Evolutionary conservation across 2,888 invertebrate species (phyloP).

Genomic region (Thymelicus lineola): DNA sequence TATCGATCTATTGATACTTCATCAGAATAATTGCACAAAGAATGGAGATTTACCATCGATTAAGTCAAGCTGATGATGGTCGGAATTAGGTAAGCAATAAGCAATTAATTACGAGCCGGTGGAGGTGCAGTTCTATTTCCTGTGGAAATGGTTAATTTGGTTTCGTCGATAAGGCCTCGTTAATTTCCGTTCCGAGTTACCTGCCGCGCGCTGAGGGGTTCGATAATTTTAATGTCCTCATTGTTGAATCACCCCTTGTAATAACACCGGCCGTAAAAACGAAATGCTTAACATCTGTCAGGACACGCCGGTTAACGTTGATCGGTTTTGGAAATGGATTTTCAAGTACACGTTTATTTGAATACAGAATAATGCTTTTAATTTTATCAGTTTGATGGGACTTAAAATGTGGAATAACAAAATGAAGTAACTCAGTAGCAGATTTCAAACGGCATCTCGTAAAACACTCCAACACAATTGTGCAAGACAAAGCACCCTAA

Average conservation of each 20-base stretch:
- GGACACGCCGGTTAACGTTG: constrained; percentile 27
- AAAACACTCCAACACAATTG: not conserved
- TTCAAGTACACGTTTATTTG: constrained; percentile 27
- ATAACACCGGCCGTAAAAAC: constrained; percentile 37
- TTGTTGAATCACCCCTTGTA: constrained; percentile 34
- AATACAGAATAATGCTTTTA: constrained; percentile 13
- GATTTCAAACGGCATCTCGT: not conserved
- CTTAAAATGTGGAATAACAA: not conserved
- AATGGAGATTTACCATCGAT: not conserved
- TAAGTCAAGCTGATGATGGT: constrained; percentile 28
- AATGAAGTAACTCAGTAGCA: not conserved
- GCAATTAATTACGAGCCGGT: constrained; percentile 47
- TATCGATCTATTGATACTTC: not conserved
- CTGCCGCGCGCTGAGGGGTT: constrained; percentile 50
- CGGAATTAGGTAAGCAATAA: constrained; percentile 38
- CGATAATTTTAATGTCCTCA: constrained; percentile 40
- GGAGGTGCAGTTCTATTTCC: constrained; percentile 42
- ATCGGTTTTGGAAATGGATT: constrained; percentile 32
- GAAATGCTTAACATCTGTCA: constrained; percentile 35
- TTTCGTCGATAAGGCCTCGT: constrained; percentile 64
- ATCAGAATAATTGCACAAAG: not conserved
- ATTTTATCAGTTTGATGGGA: not conserved
- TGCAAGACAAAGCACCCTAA: constrained; percentile 18
- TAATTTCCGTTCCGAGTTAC: constrained; percentile 69
- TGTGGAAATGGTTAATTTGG: constrained; percentile 64